Base-by-base conservation (phyloP, 2,113 vertebrate species). In the Etia nguti region DNA sequence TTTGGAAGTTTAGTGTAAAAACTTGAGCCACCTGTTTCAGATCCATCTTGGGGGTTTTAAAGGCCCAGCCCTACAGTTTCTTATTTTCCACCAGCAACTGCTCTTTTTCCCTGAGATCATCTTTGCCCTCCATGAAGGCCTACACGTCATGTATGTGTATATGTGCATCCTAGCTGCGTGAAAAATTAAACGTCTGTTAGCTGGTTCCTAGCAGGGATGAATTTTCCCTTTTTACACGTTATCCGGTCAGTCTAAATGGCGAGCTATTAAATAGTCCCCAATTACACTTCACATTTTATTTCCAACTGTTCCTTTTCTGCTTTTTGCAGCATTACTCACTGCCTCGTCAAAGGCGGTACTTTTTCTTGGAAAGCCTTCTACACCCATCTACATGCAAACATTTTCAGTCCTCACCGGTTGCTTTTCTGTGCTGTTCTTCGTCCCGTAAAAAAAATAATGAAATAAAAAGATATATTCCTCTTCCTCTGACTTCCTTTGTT, bases 1-100 rank as follows among this genome's bases (percentile, higher is more conserved):
- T 55, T 59, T 81, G 68, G 75, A 73, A 57, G 82, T 86, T 92
- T 80, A 16, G 77, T 82, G 75, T 81, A 82, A 89, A 89, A 92
- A 91, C 88, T 88, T 22, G 79, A 92, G 80, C 79, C 88, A 93
- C 94, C 93, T 94, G 93, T 84, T 93, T 77, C 75, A 29, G 62
- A 89, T 88, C 86, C 86, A 85, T 75, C 56, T 62, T 65, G 20
- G 29, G 50, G 54, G 68, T 5, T 38, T 88, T 70, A 54, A 82
- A 85, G 54, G 18, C n/a, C 82, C 52, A 52, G 48, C 82, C 77
- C 26, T 16, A 31, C 48, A 41, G 73, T 50, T 65, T 80, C 73
- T 48, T 29, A 70, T 59, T 70, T 75, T 75, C 20, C 62, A 54
- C 38, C 8, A n/a, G 26, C 50, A 86, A 60, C 55, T 85, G 62